phyloP scores from a whole-genome alignment of 64 coral and sea anemone species.

The Cladopsammia gracilis region DNA sequence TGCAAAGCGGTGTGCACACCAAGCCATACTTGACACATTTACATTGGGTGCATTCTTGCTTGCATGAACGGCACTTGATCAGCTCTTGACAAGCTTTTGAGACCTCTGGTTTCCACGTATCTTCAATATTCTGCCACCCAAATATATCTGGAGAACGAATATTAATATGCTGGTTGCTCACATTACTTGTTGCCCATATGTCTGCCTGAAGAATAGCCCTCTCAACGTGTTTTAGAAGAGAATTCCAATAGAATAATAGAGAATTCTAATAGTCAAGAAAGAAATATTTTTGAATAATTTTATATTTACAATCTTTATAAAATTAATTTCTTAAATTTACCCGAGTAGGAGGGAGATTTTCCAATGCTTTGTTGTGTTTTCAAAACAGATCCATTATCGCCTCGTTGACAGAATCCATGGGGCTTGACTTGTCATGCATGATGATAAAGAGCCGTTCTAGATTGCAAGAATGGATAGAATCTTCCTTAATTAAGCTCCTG shows the following conservation, averaged over 20 bases:
- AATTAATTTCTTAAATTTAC: conserved; percentile 10
- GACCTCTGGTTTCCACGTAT: conserved; percentile 40
- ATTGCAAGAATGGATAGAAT: conserved; percentile 25
- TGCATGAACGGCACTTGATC: conserved; percentile 28
- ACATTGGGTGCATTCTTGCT: conserved; percentile 35
- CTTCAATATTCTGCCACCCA: conserved; percentile 11
- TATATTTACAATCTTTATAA: not conserved
- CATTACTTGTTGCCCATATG: conserved; percentile 50
- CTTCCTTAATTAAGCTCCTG: not conserved
- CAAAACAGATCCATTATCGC: conserved; percentile 58
- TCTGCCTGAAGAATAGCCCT: not conserved
- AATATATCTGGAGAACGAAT: conserved; percentile 31
- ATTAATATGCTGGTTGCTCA: not conserved
- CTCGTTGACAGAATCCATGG: conserved; percentile 25
- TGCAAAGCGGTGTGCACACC: conserved; percentile 17
- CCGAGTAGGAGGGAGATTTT: conserved; percentile 63
- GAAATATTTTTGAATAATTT: not conserved
- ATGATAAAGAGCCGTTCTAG: conserved; percentile 46
- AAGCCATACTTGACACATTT: conserved; percentile 22
- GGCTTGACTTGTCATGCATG: conserved; percentile 52
- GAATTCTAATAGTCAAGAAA: not conserved
- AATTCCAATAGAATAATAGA: too few species aligned
- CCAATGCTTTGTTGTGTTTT: conserved; percentile 14
- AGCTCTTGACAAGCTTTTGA: conserved; percentile 57
- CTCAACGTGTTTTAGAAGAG: not conserved